Percentiles rank a stretch among this genome's conserved stretches.
These are phyloP conservation scores for Scotopteryx bipunctaria DNA, from an alignment of 2,888 invertebrate genomes.

Conservation along the genomic window DNA sequence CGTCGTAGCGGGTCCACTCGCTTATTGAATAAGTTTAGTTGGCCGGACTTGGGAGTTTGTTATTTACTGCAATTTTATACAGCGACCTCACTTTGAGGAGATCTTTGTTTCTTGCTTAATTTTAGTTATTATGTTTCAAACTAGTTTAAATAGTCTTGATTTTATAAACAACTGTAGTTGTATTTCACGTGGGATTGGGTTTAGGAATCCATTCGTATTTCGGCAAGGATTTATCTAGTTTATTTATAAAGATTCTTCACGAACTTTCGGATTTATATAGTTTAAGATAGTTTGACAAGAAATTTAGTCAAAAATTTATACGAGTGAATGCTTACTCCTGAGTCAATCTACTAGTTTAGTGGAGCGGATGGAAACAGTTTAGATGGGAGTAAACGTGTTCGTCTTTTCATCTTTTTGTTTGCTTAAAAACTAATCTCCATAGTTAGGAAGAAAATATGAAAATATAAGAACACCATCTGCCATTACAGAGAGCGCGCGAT, in stretches of 20 bases:
- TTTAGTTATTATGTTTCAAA: no score
- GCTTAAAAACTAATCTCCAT: slow-evolving; percentile 19
- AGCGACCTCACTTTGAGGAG: slow-evolving; percentile 46
- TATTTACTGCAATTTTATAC: slow-evolving; percentile 68
- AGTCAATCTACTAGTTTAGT: no score
- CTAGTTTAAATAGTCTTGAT: no score
- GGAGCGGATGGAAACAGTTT: no score
- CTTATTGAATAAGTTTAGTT: slow-evolving; percentile 67
- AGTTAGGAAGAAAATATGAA: slow-evolving; percentile 20
- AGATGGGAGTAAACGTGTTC: neutral
- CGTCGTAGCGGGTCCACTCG: slow-evolving; percentile 37
- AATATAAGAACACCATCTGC: slow-evolving; percentile 27
- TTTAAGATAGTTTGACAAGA: no score
- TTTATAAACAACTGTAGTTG: no score
- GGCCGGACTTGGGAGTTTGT: slow-evolving; percentile 54
- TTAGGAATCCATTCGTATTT: no score
- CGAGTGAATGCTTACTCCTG: no score
- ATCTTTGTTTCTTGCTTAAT: slow-evolving; percentile 26
- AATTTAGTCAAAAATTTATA: no score
- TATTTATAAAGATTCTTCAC: neutral
- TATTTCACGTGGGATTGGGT: no score
- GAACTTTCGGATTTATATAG: no score
- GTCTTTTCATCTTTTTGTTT: neutral
- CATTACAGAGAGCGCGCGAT: slow-evolving; percentile 21
- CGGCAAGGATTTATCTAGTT: neutral